Evolutionary conservation across 2,888 invertebrate species (phyloP).

Genomic region (Polydrusus tereticollis): DNA sequence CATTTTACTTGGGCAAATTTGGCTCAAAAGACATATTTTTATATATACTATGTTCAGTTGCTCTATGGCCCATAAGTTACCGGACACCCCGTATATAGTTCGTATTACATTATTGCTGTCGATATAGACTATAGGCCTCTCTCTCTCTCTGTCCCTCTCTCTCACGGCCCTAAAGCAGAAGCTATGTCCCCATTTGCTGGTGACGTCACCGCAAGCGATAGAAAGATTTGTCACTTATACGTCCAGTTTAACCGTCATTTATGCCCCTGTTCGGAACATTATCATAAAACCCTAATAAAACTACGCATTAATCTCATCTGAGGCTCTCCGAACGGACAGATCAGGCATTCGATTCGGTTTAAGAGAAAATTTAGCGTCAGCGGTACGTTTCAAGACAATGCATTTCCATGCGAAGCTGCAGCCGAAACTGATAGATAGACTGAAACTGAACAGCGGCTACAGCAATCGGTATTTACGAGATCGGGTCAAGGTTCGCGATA

Average conservation of each 20-base stretch:
- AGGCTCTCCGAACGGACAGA: constrained; percentile 27
- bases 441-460: background rate
- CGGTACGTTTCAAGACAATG: background rate
- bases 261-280: constrained; percentile 8
- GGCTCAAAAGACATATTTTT: no score
- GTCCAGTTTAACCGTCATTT: constrained; percentile 18
- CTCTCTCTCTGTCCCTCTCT: no score
- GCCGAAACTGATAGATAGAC: background rate
- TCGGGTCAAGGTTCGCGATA: constrained; percentile 24
- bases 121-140: no score
- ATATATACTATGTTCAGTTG: no score
- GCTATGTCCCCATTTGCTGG: no score
- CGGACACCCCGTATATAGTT: no score
- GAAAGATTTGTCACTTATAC: constrained; percentile 2
- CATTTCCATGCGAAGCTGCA: background rate
- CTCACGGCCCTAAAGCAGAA: no score
- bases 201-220: background rate
- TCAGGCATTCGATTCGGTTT: constrained; percentile 36
- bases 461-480: background rate
- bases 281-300: constrained; percentile 27
- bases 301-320: constrained; percentile 39
- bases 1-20: no score
- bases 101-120: no score
- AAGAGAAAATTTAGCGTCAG: constrained; percentile 20
- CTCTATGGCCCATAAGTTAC: no score